Evolutionary conservation across 23 tunicate genomes (phyloP).

Genomic region (Phallusia fumigata): DNA sequence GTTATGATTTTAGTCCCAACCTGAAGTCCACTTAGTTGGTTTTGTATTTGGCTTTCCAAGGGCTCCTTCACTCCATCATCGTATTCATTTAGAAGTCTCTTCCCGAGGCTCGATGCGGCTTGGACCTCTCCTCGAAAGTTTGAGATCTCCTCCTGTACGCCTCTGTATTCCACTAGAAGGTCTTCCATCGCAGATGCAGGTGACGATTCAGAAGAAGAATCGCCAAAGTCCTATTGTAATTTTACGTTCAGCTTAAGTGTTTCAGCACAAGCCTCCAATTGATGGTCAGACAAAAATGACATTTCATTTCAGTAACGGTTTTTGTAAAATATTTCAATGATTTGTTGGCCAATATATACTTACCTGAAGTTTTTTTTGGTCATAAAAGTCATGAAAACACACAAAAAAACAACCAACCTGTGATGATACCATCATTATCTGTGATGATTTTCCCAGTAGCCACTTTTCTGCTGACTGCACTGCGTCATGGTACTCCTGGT

Average conservation of each 20-base stretch:
- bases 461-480: slow-evolving; percentile 91
- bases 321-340: too few relatives aligned
- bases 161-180: slow-evolving; percentile 51
- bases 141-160: slow-evolving; percentile 52
- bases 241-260: not conserved
- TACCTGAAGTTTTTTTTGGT: too few relatives aligned
- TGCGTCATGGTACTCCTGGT: slow-evolving; percentile 87
- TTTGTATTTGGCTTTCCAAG: slow-evolving; percentile 39
- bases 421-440: slow-evolving; percentile 59
- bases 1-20: too few relatives aligned
- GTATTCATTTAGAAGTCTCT: slow-evolving; percentile 42
- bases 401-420: slow-evolving; percentile 30
- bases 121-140: slow-evolving; percentile 58
- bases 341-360: too few relatives aligned
- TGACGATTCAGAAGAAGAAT: slow-evolving; percentile 4
- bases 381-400: too few relatives aligned
- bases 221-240: not conserved
- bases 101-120: slow-evolving; percentile 25
- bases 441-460: slow-evolving; percentile 74
- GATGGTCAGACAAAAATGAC: too few relatives aligned
- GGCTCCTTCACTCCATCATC: slow-evolving; percentile 49
- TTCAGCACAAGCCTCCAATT: too few relatives aligned
- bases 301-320: too few relatives aligned
- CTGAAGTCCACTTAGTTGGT: slow-evolving; percentile 56
- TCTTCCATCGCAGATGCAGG: slow-evolving; percentile 45